phyloP scores from a whole-genome alignment of 2,888 invertebrate species.

The Apotomis capreana region DNA sequence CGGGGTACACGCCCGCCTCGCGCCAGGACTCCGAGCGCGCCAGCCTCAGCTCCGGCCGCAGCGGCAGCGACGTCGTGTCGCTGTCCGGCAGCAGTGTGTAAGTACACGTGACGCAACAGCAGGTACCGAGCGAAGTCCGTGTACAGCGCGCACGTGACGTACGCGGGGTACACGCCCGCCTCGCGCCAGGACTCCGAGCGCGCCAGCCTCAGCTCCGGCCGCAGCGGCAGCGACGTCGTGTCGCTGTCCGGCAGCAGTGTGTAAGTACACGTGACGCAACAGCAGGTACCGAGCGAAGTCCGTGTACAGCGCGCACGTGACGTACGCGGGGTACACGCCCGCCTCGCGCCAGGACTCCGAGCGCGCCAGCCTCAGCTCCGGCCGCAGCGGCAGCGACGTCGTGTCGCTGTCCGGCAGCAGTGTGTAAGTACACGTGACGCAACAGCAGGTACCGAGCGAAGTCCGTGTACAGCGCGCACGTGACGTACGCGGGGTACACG shows the following conservation, averaged over 20 bases:
- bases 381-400: conserved; percentile 95
- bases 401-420: conserved; percentile 95
- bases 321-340: conserved; percentile 95
- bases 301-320: conserved; percentile 87
- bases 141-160: conserved; percentile 88
- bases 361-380: conserved; percentile 96
- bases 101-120: conserved; percentile 56
- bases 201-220: conserved; percentile 95
- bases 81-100: conserved; percentile 95
- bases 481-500: conserved; percentile 94
- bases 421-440: conserved; percentile 84
- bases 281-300: conserved; percentile 85
- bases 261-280: conserved; percentile 80
- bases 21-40: conserved; percentile 98
- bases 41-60: conserved; percentile 95
- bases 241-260: conserved; percentile 94
- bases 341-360: conserved; percentile 98
- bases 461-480: conserved; percentile 86
- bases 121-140: conserved; percentile 85
- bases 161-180: conserved; percentile 95
- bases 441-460: conserved; percentile 81
- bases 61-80: conserved; percentile 95
- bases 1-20: conserved; percentile 96
- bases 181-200: conserved; percentile 98
- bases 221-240: conserved; percentile 95